phyloP scores from a whole-genome alignment of 1,140 invertebrate genomes.

The Pseudobourletiella spinata region DNA sequence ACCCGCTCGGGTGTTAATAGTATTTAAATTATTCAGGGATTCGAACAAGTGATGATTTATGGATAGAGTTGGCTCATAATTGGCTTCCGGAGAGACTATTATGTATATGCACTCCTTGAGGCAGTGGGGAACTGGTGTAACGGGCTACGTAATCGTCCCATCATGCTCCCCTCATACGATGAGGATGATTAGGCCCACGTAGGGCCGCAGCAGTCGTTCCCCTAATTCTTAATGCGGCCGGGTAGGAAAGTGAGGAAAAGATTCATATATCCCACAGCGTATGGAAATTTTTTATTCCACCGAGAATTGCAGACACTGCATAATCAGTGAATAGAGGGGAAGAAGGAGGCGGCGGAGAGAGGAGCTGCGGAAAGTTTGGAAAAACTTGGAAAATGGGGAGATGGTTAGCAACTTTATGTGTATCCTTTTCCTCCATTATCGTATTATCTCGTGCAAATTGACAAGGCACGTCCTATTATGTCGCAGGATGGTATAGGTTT shows the following conservation, averaged over 20 bases:
- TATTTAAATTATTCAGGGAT: constrained; percentile 7
- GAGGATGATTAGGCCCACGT: background rate
- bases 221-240: background rate
- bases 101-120: background rate
- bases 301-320: no score
- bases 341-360: no score
- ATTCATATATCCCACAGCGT: no score
- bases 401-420: no score
- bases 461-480: no score
- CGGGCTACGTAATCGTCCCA: background rate
- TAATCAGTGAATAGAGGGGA: no score
- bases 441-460: no score
- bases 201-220: background rate
- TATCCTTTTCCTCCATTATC: no score
- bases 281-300: no score
- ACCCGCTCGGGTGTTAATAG: constrained; percentile 9
- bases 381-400: background rate
- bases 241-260: background rate
- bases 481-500: no score
- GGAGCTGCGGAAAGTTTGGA: background rate
- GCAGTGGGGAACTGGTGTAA: background rate
- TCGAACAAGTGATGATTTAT: background rate
- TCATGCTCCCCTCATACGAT: background rate
- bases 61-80: constrained; percentile 4
- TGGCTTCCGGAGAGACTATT: background rate